Conservation (phyloP, 2,797 vertebrate genomes). For the Otolemur crassicaudatus region DNA sequence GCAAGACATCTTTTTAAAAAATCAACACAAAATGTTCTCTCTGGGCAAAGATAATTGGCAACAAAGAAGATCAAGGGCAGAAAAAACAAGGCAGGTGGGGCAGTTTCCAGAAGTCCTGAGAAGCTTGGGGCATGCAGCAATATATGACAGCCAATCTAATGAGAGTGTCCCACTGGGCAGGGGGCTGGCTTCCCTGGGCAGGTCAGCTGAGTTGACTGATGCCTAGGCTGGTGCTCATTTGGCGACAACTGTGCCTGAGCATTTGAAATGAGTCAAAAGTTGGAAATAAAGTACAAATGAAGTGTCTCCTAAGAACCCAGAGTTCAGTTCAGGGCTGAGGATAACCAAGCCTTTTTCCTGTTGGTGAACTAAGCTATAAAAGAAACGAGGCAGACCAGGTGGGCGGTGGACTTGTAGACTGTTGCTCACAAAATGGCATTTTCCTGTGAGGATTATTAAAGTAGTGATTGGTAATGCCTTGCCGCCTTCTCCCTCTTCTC, state of each 20-base stretch:
- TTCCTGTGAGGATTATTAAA: background rate
- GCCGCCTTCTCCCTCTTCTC: background rate
- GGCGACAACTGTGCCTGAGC: background rate
- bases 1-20: background rate
- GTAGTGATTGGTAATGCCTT: background rate
- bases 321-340: background rate
- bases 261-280: constrained; percentile 31
- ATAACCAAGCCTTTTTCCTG: background rate
- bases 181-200: fast-evolving
- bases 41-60: constrained; percentile 10
- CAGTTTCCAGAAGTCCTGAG: background rate
- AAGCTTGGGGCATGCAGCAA: background rate
- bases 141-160: background rate
- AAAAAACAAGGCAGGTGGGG: background rate
- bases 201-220: background rate
- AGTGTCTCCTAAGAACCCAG: background rate
- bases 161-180: background rate
- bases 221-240: background rate
- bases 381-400: background rate
- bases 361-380: background rate
- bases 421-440: background rate
- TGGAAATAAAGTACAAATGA: background rate
- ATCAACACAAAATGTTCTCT: background rate
- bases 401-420: background rate
- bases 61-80: background rate